Evolutionary conservation across 2,113 vertebrate genomes (phyloP).

Genomic region (Labrus mixtus): DNA sequence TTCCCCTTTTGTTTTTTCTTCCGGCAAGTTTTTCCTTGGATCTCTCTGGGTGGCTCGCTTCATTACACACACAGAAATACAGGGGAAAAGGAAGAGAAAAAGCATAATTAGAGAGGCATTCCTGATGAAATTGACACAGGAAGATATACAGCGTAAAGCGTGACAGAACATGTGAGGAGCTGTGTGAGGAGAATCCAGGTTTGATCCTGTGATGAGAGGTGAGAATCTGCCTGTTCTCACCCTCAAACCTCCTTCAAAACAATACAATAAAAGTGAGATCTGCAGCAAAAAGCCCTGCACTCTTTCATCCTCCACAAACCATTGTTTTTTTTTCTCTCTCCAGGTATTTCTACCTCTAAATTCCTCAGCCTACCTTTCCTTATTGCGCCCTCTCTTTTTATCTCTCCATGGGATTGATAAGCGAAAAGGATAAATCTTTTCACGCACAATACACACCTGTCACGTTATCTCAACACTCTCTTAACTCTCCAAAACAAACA

Average conservation of each 20-base stretch:
- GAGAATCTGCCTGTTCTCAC: not conserved
- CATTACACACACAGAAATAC: constrained; percentile 8
- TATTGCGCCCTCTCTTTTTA: not conserved
- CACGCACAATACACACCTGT: not conserved
- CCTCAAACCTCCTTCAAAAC: not conserved
- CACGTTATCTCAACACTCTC: constrained; percentile 3
- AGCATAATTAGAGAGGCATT: constrained; percentile 57
- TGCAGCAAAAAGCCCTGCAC: not conserved
- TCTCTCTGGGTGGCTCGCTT: constrained; percentile 58
- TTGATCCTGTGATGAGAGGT: constrained; percentile 4
- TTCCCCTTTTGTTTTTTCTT: not conserved
- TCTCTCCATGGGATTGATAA: not conserved
- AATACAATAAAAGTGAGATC: constrained; percentile 16
- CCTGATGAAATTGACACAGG: constrained; percentile 7
- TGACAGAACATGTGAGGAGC: constrained; percentile 40
- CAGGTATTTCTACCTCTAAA: not conserved
- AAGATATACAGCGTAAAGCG: not conserved
- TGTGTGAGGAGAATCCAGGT: not conserved
- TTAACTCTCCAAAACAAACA: constrained; percentile 16
- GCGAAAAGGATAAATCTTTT: not conserved
- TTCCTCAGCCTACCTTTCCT: not conserved
- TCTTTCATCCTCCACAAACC: constrained; percentile 2
- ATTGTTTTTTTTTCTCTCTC: not conserved
- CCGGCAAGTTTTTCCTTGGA: constrained; percentile 20
- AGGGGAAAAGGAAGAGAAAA: not conserved